Evolutionary conservation across 35 echinoderm and acorn worm genomes (phyloP), one percentile per base, ranked within the genome.

Genomic region (Apostichopus japonicus): DNA sequence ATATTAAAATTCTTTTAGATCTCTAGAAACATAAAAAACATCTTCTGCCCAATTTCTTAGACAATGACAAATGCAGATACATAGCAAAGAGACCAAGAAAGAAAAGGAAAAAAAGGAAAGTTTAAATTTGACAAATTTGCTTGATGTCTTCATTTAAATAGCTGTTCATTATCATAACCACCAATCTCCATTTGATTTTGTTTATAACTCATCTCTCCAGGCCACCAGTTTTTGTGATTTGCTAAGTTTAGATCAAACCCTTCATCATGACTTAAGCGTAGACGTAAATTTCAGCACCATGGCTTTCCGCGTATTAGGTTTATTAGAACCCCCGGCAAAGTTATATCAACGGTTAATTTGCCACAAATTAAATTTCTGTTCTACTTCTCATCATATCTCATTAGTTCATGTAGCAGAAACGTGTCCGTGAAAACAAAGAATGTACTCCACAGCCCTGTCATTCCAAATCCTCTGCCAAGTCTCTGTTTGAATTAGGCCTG

Each of bases 361-460:
- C 81, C 81, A 84, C 81, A 84, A 84, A 84, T 84, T 57, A 84
- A 84, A 84, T 84, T 84, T 57, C 21, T 17, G 56, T 84, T 84
- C 81, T 58, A 84, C 17, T 57, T 84, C 53, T 58, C 81, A 84
- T 84, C 53, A 57, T 84, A 57, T 84, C 81, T 84, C 22, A 57
- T 84, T 84, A 84, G 81, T 55, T 84, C 54, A 56, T 84, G 81
- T 84, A 57, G 81, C 81, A 59, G 56, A 84, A 57, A 84, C 54
- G 55, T 84, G 81, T 84, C 81, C 81, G 57, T 21, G 81, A 58
- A 84, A 84, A 84, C 15, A 6, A 84, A 51, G 81, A 84, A 84
- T 84, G 81, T 80, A 80, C 81, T 75, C 71, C 17, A 84, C 55
- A 53, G 33, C 10, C 81, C 23, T 84, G 81, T 84, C 81, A 84